phyloP scores from a whole-genome alignment of 2,113 vertebrate species.

The Solea senegalensis region DNA sequence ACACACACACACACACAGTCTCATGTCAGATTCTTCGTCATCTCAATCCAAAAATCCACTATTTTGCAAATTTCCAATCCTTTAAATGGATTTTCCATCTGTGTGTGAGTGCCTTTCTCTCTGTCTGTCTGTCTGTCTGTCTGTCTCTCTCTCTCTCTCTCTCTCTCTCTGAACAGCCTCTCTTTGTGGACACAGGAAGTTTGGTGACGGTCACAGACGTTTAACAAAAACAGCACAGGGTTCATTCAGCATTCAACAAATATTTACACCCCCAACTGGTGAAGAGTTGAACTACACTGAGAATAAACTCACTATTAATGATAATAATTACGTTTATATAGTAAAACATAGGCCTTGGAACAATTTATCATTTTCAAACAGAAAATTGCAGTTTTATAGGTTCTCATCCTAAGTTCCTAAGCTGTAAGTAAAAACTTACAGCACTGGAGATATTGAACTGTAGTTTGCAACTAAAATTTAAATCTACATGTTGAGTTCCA shows the following conservation, averaged over 20 bases:
- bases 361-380: too few species aligned
- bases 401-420: too few species aligned
- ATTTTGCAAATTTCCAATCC: constrained; percentile 13
- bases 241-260: constrained; percentile 13
- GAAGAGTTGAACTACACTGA: background rate
- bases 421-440: too few species aligned
- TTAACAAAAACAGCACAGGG: constrained; percentile 32
- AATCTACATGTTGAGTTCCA: too few species aligned
- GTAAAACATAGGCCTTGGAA: too few species aligned
- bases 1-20: background rate
- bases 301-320: too few species aligned
- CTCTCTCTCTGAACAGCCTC: constrained; percentile 64
- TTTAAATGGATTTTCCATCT: constrained; percentile 10
- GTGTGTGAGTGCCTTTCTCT: background rate
- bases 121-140: too few species aligned
- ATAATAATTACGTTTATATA: too few species aligned
- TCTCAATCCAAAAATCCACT: constrained; percentile 3
- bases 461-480: too few species aligned
- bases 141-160: background rate
- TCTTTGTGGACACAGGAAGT: constrained; percentile 81
- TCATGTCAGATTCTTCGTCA: background rate
- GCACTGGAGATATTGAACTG: too few species aligned
- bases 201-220: constrained; percentile 34
- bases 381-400: too few species aligned
- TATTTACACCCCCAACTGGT: too few species aligned